Evolutionary conservation across 2,113 vertebrate species (phyloP), one percentile per base, ranked within the genome.

Genomic region (Seriola aureovittata): DNA sequence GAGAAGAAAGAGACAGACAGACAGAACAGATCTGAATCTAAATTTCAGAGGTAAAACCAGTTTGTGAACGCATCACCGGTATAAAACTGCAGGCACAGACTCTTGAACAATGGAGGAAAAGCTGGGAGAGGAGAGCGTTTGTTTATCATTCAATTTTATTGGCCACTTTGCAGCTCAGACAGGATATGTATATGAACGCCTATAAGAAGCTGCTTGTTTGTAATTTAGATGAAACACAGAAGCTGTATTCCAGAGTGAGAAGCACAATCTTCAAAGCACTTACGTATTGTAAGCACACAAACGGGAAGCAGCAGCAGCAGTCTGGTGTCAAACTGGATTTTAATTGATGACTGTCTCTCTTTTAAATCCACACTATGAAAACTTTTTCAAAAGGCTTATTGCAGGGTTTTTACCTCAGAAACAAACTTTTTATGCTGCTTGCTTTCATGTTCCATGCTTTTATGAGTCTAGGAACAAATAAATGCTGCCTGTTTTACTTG

Each of bases 11-110:
- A 50, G 16, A 65, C 48, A 72, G 29, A 71, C 71, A 63, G 5
- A 16, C 60, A 71, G 76, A 11, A 65, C 34, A n/a, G 52, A 87
- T 78, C 68, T 44, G 62, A 60, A 63, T 77, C 50, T 82, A 78
- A 72, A 66, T 82, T 85, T 74, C 29, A 81, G 48, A 75, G 60
- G 63, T 70, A 77, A 85, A 85, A 74, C 57, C 65, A 68, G 23
- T 69, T 82, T 80, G 64, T 29, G 58, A 81, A 75, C 7, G 44
- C 80, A 21, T 81, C 67, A 66, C 81, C 48, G 54, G 29, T 29
- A 29, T 2, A 29, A 72, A 88, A 81, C 59, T 32, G 23, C 66
- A 80, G 57, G 55, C 59, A 36, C 60, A 21, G 10, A 52, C 76
- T 46, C 65, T 64, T 66, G 58, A 74, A 84, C 54, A 82, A 72